Percentiles rank a stretch among this genome's conserved stretches.
These are phyloP conservation scores for Lordiphosa fenestrarum DNA, from an alignment of 2,888 invertebrate genomes.

Conservation along the genomic window DNA sequence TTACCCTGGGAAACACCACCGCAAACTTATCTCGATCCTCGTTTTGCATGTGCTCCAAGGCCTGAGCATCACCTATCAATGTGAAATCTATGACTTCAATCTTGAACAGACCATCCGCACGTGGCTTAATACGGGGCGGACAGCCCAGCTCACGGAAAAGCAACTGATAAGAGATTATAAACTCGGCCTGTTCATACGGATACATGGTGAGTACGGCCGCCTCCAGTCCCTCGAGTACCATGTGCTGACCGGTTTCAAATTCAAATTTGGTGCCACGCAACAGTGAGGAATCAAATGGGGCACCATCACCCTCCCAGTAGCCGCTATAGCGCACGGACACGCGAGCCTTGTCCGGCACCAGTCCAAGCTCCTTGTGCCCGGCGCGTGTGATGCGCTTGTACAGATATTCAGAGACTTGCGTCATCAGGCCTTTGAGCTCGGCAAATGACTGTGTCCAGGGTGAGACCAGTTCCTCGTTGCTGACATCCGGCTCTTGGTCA, in stretches of 20 bases:
- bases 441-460: conserved; percentile 78
- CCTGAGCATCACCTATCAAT: conserved; percentile 75
- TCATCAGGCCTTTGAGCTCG: conserved; percentile 73
- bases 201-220: conserved; percentile 88
- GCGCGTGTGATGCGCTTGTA: conserved; percentile 69
- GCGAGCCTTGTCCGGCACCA: conserved; percentile 71
- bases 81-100: conserved; percentile 86
- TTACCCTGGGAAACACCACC: conserved; percentile 83
- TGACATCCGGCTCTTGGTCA: conserved; percentile 34
- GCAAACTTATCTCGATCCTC: conserved; percentile 84
- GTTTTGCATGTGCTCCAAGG: conserved; percentile 77
- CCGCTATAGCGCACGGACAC: conserved; percentile 77
- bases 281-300: conserved; percentile 79
- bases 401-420: conserved; percentile 57
- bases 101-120: conserved; percentile 87
- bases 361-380: conserved; percentile 51
- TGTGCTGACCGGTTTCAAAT: conserved; percentile 71
- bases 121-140: conserved; percentile 88
- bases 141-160: conserved; percentile 89
- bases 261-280: conserved; percentile 72
- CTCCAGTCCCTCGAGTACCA: conserved; percentile 85
- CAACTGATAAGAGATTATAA: conserved; percentile 87
- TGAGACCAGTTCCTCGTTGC: conserved; percentile 54
- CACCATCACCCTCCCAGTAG: conserved; percentile 77
- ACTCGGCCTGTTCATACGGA: conserved; percentile 89